A percentile compares a stretch with the other conserved stretches of the same genome.
Evolutionary conservation across 2,888 invertebrate species (phyloP).

Genomic region (Troilus luridus): DNA sequence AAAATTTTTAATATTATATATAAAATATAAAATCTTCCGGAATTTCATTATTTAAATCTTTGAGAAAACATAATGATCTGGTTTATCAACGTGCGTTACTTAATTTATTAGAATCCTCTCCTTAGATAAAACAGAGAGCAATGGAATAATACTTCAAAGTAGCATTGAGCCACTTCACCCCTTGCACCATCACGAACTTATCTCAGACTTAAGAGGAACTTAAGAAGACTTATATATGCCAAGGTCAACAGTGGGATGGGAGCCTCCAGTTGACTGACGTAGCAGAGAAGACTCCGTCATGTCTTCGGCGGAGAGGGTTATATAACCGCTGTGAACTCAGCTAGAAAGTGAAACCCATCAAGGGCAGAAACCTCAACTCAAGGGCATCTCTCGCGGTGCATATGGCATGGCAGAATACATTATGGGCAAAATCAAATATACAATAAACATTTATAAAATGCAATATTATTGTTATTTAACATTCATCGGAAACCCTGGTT

Average conservation of each 20-base stretch:
- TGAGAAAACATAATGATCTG: no score
- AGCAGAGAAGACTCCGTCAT: slow-evolving; percentile 14
- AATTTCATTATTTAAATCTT: no score
- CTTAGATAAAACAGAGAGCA: not conserved
- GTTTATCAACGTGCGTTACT: not conserved
- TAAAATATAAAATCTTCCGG: not conserved
- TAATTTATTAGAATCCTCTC: not conserved
- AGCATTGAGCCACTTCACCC: not conserved
- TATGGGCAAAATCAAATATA: not conserved
- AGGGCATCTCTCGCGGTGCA: not conserved
- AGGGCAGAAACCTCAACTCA: not conserved
- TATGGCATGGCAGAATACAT: not conserved
- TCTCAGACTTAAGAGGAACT: not conserved
- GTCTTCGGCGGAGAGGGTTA: slow-evolving; percentile 13
- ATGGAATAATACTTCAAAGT: not conserved
- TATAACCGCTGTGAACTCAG: slow-evolving; percentile 13
- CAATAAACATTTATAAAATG: no score
- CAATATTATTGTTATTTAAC: no score
- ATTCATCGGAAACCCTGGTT: no score
- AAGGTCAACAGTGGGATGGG: not conserved
- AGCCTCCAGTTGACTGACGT: slow-evolving; percentile 18
- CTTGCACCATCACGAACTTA: not conserved
- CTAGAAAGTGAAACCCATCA: not conserved
- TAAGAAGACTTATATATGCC: not conserved
- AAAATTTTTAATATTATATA: no score